Percentiles rank a stretch among this genome's conserved stretches.
Evolutionary conservation across 2,888 invertebrate genomes (phyloP).

Genomic region (Rhingia campestris): DNA sequence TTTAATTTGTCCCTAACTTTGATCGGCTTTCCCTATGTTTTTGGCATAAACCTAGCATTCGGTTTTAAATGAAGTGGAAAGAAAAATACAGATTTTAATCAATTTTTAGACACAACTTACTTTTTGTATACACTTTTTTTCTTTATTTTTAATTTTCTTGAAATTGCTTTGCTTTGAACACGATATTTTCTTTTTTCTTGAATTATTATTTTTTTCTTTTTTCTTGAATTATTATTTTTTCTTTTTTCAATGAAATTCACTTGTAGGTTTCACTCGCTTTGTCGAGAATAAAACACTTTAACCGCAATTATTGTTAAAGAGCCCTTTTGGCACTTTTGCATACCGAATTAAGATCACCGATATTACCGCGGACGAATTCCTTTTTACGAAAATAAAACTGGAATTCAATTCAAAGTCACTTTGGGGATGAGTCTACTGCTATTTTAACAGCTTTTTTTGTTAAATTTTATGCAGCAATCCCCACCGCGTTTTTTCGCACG

Average conservation of each 20-base stretch:
- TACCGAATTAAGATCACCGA: slow-evolving; percentile 9
- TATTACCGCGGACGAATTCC: slow-evolving; percentile 8
- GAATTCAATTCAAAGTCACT: slow-evolving; percentile 50
- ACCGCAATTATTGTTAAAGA: slow-evolving; percentile 43
- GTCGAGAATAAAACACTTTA: slow-evolving; percentile 33
- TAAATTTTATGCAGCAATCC: slow-evolving; percentile 44
- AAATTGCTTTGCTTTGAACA: slow-evolving; percentile 31
- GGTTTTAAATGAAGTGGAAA: slow-evolving; percentile 53
- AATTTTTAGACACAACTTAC: slow-evolving; percentile 48
- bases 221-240: slow-evolving; percentile 42
- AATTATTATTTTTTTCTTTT: slow-evolving; percentile 33
- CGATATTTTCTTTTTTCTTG: slow-evolving; percentile 36
- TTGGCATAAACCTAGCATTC: slow-evolving; percentile 50
- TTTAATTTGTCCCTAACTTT: slow-evolving; percentile 67
- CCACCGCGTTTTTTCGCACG: slow-evolving; percentile 42
- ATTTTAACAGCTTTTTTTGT: slow-evolving; percentile 6
- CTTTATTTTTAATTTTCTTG: slow-evolving; percentile 31
- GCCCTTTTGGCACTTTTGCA: slow-evolving; percentile 1
- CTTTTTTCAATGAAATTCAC: slow-evolving; percentile 26
- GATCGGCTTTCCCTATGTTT: slow-evolving; percentile 42
- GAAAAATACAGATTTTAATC: slow-evolving; percentile 52
- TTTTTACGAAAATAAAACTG: slow-evolving; percentile 17
- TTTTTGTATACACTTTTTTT: slow-evolving; percentile 42
- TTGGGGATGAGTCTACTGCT: slow-evolving; percentile 8
- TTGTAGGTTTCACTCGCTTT: slow-evolving; percentile 45